Percentiles rank a stretch among this genome's conserved stretches.
phyloP scores from a whole-genome alignment of 2,797 vertebrate genomes.

The Cirrhinus molitorella region DNA sequence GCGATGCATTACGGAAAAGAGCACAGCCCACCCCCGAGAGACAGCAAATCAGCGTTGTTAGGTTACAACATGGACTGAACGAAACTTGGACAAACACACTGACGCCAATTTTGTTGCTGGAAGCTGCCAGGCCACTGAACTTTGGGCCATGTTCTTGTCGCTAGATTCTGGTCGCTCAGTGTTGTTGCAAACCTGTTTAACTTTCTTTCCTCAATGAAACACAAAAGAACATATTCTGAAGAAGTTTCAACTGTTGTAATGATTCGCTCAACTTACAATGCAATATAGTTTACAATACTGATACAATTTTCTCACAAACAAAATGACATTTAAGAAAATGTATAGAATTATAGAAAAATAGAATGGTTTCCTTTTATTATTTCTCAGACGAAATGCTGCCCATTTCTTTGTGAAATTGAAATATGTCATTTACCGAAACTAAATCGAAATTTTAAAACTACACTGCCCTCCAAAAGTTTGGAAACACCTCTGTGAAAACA shows the following conservation, averaged over 20 bases:
- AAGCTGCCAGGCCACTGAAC: background rate
- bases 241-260: background rate
- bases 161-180: background rate
- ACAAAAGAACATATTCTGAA: background rate
- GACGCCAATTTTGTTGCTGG: background rate
- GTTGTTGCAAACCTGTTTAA: background rate
- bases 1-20: conserved; percentile 48
- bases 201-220: background rate
- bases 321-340: background rate
- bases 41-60: conserved; percentile 46
- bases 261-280: background rate
- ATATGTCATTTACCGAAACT: background rate
- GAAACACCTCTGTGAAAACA: no score
- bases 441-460: background rate
- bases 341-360: background rate
- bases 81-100: background rate
- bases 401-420: no score
- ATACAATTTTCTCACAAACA: background rate
- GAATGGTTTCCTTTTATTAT: no score
- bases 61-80: background rate
- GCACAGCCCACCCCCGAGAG: conserved; percentile 16
- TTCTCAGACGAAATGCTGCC: no score
- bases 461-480: no score
- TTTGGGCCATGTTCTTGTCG: background rate
- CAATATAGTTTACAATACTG: no score